Conservation (phyloP, 2,797 vertebrate species). For the Choloepus didactylus region DNA sequence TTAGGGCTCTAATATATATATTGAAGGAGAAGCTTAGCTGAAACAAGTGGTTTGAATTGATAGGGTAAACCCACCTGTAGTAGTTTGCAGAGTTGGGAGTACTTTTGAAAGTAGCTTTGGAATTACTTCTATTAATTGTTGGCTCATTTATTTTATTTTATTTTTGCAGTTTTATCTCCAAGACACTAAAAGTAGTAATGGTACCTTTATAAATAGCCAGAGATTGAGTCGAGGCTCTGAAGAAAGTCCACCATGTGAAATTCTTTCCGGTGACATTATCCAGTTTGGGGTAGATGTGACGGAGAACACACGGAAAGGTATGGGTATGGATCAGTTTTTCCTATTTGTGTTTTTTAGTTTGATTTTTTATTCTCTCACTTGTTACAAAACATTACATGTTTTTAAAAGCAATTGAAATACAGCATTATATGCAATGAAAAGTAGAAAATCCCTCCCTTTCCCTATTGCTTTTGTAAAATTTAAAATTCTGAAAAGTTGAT, state of each 20-base stretch:
- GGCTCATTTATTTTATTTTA: constrained; percentile 51
- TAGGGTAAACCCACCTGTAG: not conserved
- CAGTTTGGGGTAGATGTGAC: constrained; percentile 99
- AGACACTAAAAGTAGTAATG: constrained; percentile 99
- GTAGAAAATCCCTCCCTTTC: not conserved
- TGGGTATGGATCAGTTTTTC: constrained; percentile 82
- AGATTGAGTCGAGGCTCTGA: constrained; percentile 98
- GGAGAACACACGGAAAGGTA: constrained; percentile 99
- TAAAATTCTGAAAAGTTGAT: constrained; percentile 60
- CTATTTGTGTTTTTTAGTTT: constrained; percentile 49
- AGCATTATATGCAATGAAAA: constrained; percentile 35
- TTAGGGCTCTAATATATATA: not conserved
- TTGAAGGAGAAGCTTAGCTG: constrained; percentile 40
- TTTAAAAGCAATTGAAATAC: constrained; percentile 42
- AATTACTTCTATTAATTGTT: constrained; percentile 70
- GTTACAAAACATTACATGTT: constrained; percentile 38
- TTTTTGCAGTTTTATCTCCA: constrained; percentile 97
- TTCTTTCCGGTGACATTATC: constrained; percentile 98
- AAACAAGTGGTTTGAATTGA: constrained; percentile 57
- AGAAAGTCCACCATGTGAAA: constrained; percentile 99
- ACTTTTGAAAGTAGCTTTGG: constrained; percentile 5
- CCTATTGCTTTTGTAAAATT: constrained; percentile 63
- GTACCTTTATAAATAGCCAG: constrained; percentile 99
- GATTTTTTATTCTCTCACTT: constrained; percentile 35
- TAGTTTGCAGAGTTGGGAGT: constrained; percentile 19